Evolutionary conservation across 2,113 vertebrate genomes (phyloP).

Genomic region (Neolamprologus devosi): DNA sequence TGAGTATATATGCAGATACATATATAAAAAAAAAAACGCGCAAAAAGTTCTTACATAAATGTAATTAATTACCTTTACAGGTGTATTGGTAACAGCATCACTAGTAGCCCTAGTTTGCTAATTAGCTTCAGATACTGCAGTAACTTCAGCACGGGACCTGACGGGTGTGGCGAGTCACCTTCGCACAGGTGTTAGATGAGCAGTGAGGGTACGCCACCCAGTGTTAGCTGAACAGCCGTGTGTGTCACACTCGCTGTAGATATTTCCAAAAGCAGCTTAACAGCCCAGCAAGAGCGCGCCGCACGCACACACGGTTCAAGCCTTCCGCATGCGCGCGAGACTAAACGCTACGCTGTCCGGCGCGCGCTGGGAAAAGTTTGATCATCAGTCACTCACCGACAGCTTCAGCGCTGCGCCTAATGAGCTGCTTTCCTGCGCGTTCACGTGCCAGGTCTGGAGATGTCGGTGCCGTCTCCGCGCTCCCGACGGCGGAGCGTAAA

Average conservation of each 20-base stretch:
- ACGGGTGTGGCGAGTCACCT: neutral
- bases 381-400: neutral
- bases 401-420: neutral
- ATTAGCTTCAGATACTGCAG: rapidly evolving
- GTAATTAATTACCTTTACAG: neutral
- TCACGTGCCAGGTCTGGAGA: constrained; percentile 39
- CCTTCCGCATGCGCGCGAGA: neutral
- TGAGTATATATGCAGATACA: neutral
- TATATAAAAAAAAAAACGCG: neutral
- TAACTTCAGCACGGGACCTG: neutral
- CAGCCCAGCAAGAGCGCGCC: neutral
- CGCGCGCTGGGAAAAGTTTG: neutral
- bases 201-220: constrained; percentile 20
- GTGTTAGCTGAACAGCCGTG: neutral
- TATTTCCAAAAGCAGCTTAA: neutral
- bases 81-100: neutral
- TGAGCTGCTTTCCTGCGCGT: constrained; percentile 25
- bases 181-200: neutral
- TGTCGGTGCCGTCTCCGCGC: constrained; percentile 60
- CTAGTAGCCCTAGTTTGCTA: neutral
- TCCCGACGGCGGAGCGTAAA: neutral
- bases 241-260: neutral
- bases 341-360: neutral
- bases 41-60: neutral
- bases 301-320: neutral